Evolutionary conservation across 2,113 vertebrate species (phyloP), one percentile per base, ranked within the genome.

Genomic region (Microtus oregoni): DNA sequence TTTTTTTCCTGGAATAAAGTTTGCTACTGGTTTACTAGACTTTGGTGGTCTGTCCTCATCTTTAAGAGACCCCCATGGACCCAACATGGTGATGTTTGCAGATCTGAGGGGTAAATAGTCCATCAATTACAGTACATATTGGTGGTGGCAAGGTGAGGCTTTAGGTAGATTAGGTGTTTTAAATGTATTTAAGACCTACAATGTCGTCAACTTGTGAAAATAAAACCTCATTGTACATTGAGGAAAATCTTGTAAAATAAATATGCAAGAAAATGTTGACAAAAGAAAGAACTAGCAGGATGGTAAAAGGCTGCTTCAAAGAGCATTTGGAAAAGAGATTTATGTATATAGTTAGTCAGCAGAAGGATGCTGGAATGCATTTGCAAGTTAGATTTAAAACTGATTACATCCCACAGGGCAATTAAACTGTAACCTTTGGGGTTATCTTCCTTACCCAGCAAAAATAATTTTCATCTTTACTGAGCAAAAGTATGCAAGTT

Each of bases 391-490:
- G 17, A 90, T 47, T 63, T 47, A 90, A 96, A 86, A 86, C 44
- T 58, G 55, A 86, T 91, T 82, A 87, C 58, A 47, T 50, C 44
- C 86, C 52, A 44, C 14, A 86, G 35, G 65, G 30, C 58, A 94
- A 73, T 87, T 32, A 85, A 75, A 55, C 58, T 32, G 44, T 93
- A 87, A 87, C 44, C 12, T 91, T 87, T 94, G 58, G 81, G 67
- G n/a, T 93, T 87, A 79, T 96, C 81, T 67, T 61, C 8, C 30
- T 13, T 75, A 67, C 22, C 10, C 73, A 86, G 58, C 22, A 47
- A 32, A 92, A 90, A 93, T 87, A 86, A 90, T 58, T 94, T 87
- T 91, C 65, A 75, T 87, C 17, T 87, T 79, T 86, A 22, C 55
- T 75, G 55, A 91, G 52, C 44, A 87, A 83, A 96, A 87, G 52